A percentile compares a stretch with the other conserved stretches of the same genome.
Evolutionary conservation across 2,113 vertebrate genomes (phyloP).

Genomic region (Channa maculata): DNA sequence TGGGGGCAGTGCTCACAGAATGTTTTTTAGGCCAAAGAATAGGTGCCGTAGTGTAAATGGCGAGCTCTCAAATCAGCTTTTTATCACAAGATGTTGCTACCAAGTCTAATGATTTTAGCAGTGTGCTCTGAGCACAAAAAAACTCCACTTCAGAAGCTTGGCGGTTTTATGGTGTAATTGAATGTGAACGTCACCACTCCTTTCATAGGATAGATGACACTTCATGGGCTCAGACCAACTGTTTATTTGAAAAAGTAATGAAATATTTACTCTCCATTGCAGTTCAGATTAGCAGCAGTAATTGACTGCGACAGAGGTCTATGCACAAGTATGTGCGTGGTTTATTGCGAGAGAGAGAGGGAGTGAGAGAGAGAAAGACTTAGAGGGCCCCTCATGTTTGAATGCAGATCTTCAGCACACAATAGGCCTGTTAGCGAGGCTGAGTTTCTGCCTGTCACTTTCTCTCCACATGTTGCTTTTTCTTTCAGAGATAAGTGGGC

Average conservation of each 20-base stretch:
- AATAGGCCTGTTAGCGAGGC: slow-evolving; percentile 91
- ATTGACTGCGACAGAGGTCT: slow-evolving; percentile 96
- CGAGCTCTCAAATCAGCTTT: slow-evolving; percentile 63
- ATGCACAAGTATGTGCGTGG: slow-evolving; percentile 78
- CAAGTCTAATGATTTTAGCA: slow-evolving; percentile 72
- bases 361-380: slow-evolving; percentile 60
- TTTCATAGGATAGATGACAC: slow-evolving; percentile 89
- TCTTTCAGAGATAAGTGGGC: slow-evolving; percentile 99
- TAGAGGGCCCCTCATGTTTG: slow-evolving; percentile 94
- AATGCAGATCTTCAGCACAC: slow-evolving; percentile 93
- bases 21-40: slow-evolving; percentile 57
- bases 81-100: slow-evolving; percentile 72
- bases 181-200: slow-evolving; percentile 66
- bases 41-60: slow-evolving; percentile 68
- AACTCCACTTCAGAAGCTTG: slow-evolving; percentile 61
- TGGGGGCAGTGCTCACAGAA: slow-evolving; percentile 1
- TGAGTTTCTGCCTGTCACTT: slow-evolving; percentile 96
- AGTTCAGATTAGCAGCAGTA: slow-evolving; percentile 98
- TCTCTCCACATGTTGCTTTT: slow-evolving; percentile 99
- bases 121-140: slow-evolving; percentile 63
- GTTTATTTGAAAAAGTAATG: slow-evolving; percentile 99
- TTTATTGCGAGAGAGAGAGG: slow-evolving; percentile 53
- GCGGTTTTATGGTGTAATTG: slow-evolving; percentile 64
- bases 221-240: slow-evolving; percentile 95
- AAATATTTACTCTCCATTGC: slow-evolving; percentile 99